Base-by-base conservation (phyloP, 2,888 invertebrate genomes). In the Habroteleia sp. region DNA sequence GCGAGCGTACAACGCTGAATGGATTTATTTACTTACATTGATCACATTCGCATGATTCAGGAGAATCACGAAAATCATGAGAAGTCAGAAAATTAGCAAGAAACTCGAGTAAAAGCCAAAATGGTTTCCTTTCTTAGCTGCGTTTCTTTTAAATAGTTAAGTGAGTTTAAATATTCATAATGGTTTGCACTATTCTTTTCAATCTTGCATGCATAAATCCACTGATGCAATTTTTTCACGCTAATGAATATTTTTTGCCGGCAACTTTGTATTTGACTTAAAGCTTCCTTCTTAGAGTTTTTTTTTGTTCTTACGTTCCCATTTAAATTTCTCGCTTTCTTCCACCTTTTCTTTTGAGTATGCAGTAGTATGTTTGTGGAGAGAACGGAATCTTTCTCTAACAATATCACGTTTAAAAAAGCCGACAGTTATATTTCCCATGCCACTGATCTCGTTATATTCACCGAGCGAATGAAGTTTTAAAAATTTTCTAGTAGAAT, bases 241-340 rank as follows among this genome's bases (percentile, higher is more conserved):
- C 60, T 60, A 69, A 69, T 69, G 69, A 69, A 69, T 60, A 69
- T 52, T 69, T 60, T 58, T 48, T 41, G 42, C 60, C 23, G 52
- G 60, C 52, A 50, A 69, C 42, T 69, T 60, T 69, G 52, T 58
- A 10, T 69, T 60, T 58, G 35, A 60, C 69, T 69, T 60, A 14
- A 69, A 52, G 44, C 52, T 60, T 42, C 29, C 29, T 50, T 29
- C 10, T 14, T 16, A n/a, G n/a, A 6, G 27, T 56, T 17, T 7
- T 60, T 69, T 65, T 60, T 52, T 60, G 50, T 44, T 39, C 68
- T 27, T 58, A 52, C 52, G 42, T 48, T 42, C 52, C 60, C 48
- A 66, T 66, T 56, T 66, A 56, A 66, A 66, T 60, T 60, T 60
- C 27, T 52, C 42, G 52, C 69, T 60, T 60, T 69, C 60, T 60